A percentile compares a stretch with the other conserved stretches of the same genome.
phyloP scores from a whole-genome alignment of 2,113 vertebrate genomes.

The Calidris pugnax region DNA sequence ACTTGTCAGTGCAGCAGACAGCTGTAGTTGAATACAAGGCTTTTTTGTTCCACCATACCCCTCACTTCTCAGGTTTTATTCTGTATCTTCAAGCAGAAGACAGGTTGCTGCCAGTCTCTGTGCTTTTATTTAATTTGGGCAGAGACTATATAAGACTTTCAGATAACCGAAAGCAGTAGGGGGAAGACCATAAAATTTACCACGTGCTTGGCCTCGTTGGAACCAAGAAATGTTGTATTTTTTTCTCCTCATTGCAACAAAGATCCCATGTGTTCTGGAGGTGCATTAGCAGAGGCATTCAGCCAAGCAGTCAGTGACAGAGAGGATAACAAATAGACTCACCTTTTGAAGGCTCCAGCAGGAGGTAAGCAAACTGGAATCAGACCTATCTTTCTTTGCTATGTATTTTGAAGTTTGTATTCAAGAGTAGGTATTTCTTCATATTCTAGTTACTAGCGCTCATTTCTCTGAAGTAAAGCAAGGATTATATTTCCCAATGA shows the following conservation, averaged over 20 bases:
- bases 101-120: not conserved
- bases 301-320: not conserved
- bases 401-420: not conserved
- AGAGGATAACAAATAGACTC: not conserved
- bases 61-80: not conserved
- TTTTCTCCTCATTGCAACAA: not conserved
- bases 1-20: not conserved
- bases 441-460: not conserved
- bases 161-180: conserved; percentile 36
- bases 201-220: not conserved
- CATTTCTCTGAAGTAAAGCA: not conserved
- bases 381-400: not conserved
- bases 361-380: not conserved
- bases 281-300: conserved; percentile 1
- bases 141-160: not conserved
- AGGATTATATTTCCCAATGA: not conserved
- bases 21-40: not conserved
- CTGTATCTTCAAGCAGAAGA: conserved; percentile 36
- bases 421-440: not conserved
- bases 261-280: not conserved
- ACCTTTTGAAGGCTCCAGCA: not conserved
- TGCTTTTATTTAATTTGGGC: conserved; percentile 2
- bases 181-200: not conserved
- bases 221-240: not conserved
- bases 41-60: not conserved